Evolutionary conservation across 2,113 vertebrate genomes (phyloP).

Genomic region (Sinocyclocheilus rhinocerous): DNA sequence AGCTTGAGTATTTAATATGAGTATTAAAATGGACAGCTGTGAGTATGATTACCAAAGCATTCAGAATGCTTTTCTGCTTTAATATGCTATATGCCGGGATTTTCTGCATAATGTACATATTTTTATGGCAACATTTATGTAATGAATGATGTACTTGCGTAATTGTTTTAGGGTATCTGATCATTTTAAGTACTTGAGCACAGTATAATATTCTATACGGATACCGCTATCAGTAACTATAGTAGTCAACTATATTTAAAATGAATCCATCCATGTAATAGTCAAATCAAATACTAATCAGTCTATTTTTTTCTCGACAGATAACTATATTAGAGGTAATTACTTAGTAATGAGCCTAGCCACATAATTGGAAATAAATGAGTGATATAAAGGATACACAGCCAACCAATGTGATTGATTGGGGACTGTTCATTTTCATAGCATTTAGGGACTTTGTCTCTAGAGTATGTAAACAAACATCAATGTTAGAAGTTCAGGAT

Average conservation of each 20-base stretch:
- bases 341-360: conserved; percentile 44
- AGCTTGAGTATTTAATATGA: background rate
- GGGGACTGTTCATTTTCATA: conserved; percentile 47
- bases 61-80: background rate
- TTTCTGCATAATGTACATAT: background rate
- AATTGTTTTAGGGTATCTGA: background rate
- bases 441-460: conserved; percentile 41
- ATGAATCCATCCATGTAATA: conserved; percentile 39
- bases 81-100: background rate
- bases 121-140: background rate
- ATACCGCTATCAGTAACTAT: background rate
- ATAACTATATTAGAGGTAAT: conserved; percentile 54
- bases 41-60: background rate
- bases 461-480: conserved; percentile 29
- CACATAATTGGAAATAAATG: conserved; percentile 46
- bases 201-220: background rate
- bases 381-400: conserved; percentile 49
- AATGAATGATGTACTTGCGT: background rate
- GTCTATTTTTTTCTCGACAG: conserved; percentile 34
- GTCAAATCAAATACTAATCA: conserved; percentile 48
- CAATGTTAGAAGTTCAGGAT: background rate
- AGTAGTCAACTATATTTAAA: conserved; percentile 39
- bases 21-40: background rate
- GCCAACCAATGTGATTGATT: conserved; percentile 48
- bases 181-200: background rate